Evolutionary conservation across 2,888 invertebrate genomes (phyloP).

Genomic region (Steinernema scapterisci): DNA sequence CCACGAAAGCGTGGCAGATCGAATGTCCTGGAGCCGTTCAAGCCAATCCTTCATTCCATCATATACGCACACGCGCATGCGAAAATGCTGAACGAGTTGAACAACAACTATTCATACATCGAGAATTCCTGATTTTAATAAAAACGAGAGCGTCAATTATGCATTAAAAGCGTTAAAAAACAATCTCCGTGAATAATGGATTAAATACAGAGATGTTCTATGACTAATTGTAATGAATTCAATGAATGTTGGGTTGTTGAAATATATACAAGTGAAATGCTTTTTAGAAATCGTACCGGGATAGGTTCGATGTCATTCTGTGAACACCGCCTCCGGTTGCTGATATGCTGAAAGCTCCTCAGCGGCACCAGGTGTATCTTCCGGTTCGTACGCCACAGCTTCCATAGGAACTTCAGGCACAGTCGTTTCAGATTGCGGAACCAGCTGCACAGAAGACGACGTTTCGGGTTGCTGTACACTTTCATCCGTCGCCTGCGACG

Average conservation of each 20-base stretch:
- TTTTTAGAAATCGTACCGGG: too few relatives aligned
- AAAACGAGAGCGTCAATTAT: too few relatives aligned
- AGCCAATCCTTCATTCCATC: conserved; percentile 14
- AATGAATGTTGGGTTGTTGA: neutral
- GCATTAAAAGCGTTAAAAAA: too few relatives aligned
- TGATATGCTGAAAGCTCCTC: too few relatives aligned
- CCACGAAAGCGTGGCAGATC: neutral
- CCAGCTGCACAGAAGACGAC: too few relatives aligned
- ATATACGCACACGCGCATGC: neutral
- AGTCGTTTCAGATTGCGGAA: too few relatives aligned
- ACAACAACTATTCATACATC: neutral
- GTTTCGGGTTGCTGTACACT: too few relatives aligned
- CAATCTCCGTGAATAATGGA: too few relatives aligned
- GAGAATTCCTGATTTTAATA: neutral
- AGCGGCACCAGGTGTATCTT: neutral
- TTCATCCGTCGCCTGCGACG: conserved; percentile 26
- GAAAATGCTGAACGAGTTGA: neutral
- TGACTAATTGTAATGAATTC: neutral
- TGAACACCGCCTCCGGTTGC: too few relatives aligned
- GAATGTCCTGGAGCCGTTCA: neutral
- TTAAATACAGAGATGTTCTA: neutral
- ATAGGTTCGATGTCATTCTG: too few relatives aligned
- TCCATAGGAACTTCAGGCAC: too few relatives aligned
- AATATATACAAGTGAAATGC: conserved; percentile 30
- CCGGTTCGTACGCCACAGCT: neutral